phyloP scores from a whole-genome alignment of 2,888 invertebrate genomes.

The Gari tellinella region DNA sequence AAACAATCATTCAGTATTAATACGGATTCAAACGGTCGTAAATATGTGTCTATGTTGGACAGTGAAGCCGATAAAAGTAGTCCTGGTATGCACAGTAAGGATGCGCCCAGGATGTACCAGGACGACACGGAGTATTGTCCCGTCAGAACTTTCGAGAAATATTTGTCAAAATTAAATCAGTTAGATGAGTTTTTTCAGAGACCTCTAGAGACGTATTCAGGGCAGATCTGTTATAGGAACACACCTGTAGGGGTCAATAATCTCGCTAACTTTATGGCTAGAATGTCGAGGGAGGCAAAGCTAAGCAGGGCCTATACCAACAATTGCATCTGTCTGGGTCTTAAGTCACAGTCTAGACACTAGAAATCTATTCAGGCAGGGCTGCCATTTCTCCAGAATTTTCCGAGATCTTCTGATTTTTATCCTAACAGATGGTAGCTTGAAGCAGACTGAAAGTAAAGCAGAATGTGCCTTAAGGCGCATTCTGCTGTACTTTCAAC shows the following conservation, averaged over 20 bases:
- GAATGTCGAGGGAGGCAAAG: slow-evolving; percentile 45
- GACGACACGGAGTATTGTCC: slow-evolving; percentile 43
- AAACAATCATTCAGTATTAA: not conserved
- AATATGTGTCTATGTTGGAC: slow-evolving; percentile 7
- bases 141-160: slow-evolving; percentile 46
- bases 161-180: slow-evolving; percentile 52
- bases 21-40: slow-evolving; percentile 4
- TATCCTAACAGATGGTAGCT: too few species aligned
- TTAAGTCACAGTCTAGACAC: too few species aligned
- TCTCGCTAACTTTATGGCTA: slow-evolving; percentile 50
- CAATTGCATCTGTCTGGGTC: slow-evolving; percentile 51
- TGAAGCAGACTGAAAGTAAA: too few species aligned
- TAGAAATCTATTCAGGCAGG: too few species aligned
- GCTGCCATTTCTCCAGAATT: too few species aligned
- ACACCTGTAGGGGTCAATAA: slow-evolving; percentile 49
- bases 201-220: slow-evolving; percentile 26
- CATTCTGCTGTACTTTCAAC: too few species aligned
- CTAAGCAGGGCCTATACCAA: slow-evolving; percentile 53
- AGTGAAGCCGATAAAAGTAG: not conserved
- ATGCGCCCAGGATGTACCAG: slow-evolving; percentile 46
- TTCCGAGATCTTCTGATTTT: too few species aligned
- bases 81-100: slow-evolving; percentile 18
- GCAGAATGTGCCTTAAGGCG: too few species aligned
- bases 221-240: slow-evolving; percentile 40
- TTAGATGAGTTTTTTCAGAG: slow-evolving; percentile 50